Evolutionary conservation across 2,797 vertebrate species (phyloP).

Genomic region (Morus bassanus): DNA sequence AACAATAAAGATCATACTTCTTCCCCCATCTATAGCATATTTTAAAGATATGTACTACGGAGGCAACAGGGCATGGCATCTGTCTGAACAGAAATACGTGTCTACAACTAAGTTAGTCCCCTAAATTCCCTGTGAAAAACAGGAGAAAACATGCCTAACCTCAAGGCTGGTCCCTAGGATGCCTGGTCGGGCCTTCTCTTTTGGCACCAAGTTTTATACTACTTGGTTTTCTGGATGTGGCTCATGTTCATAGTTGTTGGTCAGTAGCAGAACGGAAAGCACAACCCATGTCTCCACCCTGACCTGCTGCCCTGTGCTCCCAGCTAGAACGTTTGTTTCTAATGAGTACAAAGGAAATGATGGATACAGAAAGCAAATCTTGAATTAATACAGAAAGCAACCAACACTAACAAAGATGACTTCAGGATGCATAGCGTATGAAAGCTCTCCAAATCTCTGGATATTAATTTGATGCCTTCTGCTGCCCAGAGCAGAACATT

Average conservation of each 20-base stretch:
- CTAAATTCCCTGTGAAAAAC: background rate
- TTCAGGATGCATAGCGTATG: background rate
- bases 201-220: background rate
- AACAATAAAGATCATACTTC: background rate
- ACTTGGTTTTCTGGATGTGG: background rate
- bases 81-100: background rate
- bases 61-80: background rate
- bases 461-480: slow-evolving; percentile 24
- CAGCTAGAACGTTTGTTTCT: background rate
- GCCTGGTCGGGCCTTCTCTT: background rate
- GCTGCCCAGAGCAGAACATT: background rate
- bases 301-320: background rate
- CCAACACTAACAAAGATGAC: background rate
- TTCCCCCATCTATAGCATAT: background rate
- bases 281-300: background rate
- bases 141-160: background rate
- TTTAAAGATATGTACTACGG: background rate
- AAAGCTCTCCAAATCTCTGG: background rate
- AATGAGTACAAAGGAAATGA: background rate
- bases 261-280: slow-evolving; percentile 7
- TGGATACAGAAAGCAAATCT: background rate
- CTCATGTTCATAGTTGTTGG: background rate
- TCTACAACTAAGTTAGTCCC: background rate
- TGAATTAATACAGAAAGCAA: slow-evolving; percentile 25
- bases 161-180: background rate